A percentile compares a stretch with the other conserved stretches of the same genome.
Conservation (phyloP, 2,888 invertebrate species). For the Mechanitis mazaeus region DNA sequence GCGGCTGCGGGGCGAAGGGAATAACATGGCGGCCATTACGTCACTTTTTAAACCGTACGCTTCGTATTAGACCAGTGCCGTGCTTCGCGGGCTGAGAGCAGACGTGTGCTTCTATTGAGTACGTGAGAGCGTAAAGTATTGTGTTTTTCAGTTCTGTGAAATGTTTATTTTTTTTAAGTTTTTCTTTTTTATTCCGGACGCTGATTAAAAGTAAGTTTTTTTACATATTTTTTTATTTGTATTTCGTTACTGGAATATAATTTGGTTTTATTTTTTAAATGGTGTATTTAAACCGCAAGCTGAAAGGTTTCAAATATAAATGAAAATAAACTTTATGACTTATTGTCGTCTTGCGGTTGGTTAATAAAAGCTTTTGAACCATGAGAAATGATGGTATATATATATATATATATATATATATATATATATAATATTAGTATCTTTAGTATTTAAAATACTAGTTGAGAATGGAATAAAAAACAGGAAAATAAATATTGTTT, state of each 20-base stretch:
- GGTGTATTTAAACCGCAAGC: constrained; percentile 6
- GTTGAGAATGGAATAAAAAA: too few species aligned
- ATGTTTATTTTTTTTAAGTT: constrained; percentile 31
- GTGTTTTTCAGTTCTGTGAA: constrained; percentile 47
- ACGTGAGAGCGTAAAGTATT: constrained; percentile 17
- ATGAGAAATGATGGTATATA: constrained; percentile 25
- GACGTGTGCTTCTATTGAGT: constrained; percentile 23
- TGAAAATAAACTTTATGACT: constrained; percentile 35
- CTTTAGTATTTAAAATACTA: too few species aligned
- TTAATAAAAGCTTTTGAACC: constrained; percentile 35
- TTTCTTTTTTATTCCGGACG: constrained; percentile 36
- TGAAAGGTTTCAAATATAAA: constrained; percentile 17
- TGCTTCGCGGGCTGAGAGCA: constrained; percentile 48
- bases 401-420: constrained; percentile 1
- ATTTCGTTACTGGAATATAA: neutral
- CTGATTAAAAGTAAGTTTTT: constrained; percentile 54
- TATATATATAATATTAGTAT: too few species aligned
- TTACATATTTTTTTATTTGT: constrained; percentile 37
- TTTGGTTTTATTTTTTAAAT: neutral
- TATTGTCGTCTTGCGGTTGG: constrained; percentile 40
- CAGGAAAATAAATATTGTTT: too few species aligned
- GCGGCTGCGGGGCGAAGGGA: constrained; percentile 47
- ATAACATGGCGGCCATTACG: constrained; percentile 71
- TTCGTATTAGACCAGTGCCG: constrained; percentile 72
- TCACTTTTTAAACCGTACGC: constrained; percentile 68